Evolutionary conservation across 2,888 invertebrate species (phyloP), one percentile per base, ranked within the genome.

Genomic region (Chrysodeixis includens): DNA sequence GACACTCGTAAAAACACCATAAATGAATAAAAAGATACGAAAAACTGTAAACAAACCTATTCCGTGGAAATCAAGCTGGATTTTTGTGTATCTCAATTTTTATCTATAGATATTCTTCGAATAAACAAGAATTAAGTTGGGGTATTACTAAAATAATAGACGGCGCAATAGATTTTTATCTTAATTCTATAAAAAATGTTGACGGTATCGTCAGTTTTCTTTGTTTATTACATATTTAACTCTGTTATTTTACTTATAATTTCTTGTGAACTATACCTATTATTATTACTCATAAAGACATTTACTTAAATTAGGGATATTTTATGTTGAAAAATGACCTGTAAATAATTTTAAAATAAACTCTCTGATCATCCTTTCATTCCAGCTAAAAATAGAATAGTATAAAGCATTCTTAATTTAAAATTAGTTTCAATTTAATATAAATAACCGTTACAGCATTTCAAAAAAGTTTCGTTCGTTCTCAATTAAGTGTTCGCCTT

Each of bases 1-100:
- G 57, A 74, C 66, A 78, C 63, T 81, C 76, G 73, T 80, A 82
- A 82, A 78, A 81, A 77, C 70, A 76, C 77, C 71, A 74, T 81
- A 71, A 79, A 74, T 75, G 66, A 71, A 77, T 74, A 79, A 81
- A 81, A 74, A 81, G 79, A 81, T 70, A 69, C 73, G 64, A 68
- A 72, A 78, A 69, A 82, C 71, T 71, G 69, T 78, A 76, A 81
- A 81, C 76, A 78, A 76, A 79, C 58, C 65, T 40, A 69, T 73
- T 65, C 67, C 61, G 18, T 57, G 44, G 58, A 71, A 71, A 73
- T 71, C 59, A 56, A 78, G 30, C 62, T 51, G 44, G 70, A 58
- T 65, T 71, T 81, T 35, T 59, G 66, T 71, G 30, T 65, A 70
- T 68, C 60, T 62, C 52, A 49, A 30, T 30, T 53, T 75, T 67